Base-by-base conservation (phyloP, 2,113 vertebrate genomes). In the Mormoops blainvillei region DNA sequence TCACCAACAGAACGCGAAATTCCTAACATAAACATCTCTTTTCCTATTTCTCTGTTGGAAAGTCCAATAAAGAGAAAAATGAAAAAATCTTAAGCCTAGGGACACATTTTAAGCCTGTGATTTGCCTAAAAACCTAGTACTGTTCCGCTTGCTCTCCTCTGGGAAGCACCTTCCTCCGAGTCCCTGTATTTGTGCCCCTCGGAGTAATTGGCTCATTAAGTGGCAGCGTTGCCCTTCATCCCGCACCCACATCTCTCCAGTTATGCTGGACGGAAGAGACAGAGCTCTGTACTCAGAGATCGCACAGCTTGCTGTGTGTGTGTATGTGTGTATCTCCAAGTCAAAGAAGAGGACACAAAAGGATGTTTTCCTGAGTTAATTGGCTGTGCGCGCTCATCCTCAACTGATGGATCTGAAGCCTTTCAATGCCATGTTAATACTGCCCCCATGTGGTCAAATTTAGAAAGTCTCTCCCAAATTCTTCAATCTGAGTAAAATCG, bases 381-480 rank as follows among this genome's bases (percentile, higher is more conserved):
- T 85, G 95, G 89, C 13, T 3, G 5, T 4, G 19, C 26, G 19
- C 19, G 38, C 50, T 88, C 16, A 12, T 7, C 36, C 9, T 38
- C 41, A 45, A 16, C n/a, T 31, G 73, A 63, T 56, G 83, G 26
- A 0, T 6, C 74, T 3, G 20, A 50, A 68, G 86, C 2, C 67
- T 84, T 82, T 87, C 82, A 97, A 95, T 97, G 87, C 67, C 38
- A 95, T 98, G 92, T 94, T 96, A 96, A 98, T 94, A 97, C 58
- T 97, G 98, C 98, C 56, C 89, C 93, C 98, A 87, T 78, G 98
- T 98, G 98, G 96, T 56, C 1, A 19, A 76, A 94, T 4, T 11
- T 24, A 3, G 16, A 98, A 96, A 86, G 85, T 97, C 78, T 14
- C 18, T 74, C 33, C 20, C 45, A 91, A 94, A 83, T 61, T 13